These are phyloP conservation scores for Pelobates fuscus DNA, from an alignment of 2,113 vertebrate genomes.

Conservation along the genomic window DNA sequence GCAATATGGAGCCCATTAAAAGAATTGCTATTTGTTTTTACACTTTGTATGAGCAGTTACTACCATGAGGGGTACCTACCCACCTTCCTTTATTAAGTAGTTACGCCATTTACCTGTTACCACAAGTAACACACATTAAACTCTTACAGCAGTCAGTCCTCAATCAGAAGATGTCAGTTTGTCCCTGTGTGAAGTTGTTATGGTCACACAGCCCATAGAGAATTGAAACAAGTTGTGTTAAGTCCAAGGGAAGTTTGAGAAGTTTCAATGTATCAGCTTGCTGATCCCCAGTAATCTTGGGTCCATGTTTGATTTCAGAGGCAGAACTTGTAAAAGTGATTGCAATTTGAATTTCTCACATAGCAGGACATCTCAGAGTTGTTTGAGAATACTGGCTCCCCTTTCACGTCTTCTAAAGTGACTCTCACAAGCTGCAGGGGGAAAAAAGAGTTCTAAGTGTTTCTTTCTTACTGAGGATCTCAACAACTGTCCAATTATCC, in stretches of 20 bases:
- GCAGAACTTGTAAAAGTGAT: conserved; percentile 5
- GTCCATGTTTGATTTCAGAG: conserved; percentile 32
- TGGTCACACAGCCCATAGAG: too few relatives aligned
- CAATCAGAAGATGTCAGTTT: too few relatives aligned
- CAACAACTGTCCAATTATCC: conserved; percentile 54
- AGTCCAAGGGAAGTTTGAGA: neutral
- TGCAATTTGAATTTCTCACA: conserved; percentile 22
- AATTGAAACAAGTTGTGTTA: neutral
- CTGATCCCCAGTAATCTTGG: conserved; percentile 23
- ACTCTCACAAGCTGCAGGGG: neutral
- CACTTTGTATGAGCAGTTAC: neutral
- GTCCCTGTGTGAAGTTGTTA: neutral
- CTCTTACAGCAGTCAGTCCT: neutral
- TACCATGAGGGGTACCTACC: neutral
- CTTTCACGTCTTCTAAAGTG: conserved; percentile 24
- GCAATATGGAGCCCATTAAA: conserved; percentile 1
- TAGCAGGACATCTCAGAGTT: neutral
- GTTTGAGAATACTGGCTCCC: conserved; percentile 5
- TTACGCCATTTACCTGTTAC: neutral
- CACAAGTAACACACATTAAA: neutral
- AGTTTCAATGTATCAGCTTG: conserved; percentile 1
- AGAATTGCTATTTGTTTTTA: neutral
- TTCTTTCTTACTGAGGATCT: conserved; percentile 46
- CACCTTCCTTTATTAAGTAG: neutral
- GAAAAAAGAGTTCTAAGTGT: conserved; percentile 7